Evolutionary conservation across 2,888 invertebrate genomes (phyloP), one percentile per base, ranked within the genome.

Genomic region (Dicyrtomina minuta): DNA sequence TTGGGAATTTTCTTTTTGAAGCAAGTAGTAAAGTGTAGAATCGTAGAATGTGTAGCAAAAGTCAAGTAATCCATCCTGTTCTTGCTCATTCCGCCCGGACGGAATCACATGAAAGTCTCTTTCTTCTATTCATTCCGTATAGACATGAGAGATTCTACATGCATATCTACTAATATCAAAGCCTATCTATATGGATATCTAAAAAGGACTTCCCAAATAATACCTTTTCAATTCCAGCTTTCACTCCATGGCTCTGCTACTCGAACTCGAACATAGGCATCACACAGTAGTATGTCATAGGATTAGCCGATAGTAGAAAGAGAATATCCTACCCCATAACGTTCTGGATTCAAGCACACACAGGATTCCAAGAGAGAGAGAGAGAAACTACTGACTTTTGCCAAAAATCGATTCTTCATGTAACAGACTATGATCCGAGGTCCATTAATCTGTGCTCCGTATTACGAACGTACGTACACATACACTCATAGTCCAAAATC

Each of bases 31-130:
- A 60, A 60, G 49, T 49, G 20, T n/a, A n/a, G n/a, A n/a, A n/a
- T n/a, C n/a, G n/a, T n/a, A n/a, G n/a, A n/a, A n/a, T n/a, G n/a
- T n/a, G n/a, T 22, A 59, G 51, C n/a, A 68, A 53, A 60, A 55
- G 68, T 44, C 51, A 61, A 68, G 68, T 59, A 49, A 67, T 49
- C 33, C 49, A 67, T 59, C 59, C 39, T 51, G 17, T 22, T 46
- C 33, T 20, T 43, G 55, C 41, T 44, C 66, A 56, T 66, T 56
- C 66, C 56, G n/a, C 49, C 51, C 67, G 49, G 58, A 65, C 41
- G 24, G 24, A 59, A 49, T 59, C 46, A 59, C 46, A 67, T 59
- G 58, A 59, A 67, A 59, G 49, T 59, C 39, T 56, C n/a, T n/a
- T n/a, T n/a, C n/a, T 66, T 15, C 39, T 66, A 33, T 58, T 49